Conservation (phyloP, 2,797 vertebrate species). For the Hemitrygon akajei region DNA sequence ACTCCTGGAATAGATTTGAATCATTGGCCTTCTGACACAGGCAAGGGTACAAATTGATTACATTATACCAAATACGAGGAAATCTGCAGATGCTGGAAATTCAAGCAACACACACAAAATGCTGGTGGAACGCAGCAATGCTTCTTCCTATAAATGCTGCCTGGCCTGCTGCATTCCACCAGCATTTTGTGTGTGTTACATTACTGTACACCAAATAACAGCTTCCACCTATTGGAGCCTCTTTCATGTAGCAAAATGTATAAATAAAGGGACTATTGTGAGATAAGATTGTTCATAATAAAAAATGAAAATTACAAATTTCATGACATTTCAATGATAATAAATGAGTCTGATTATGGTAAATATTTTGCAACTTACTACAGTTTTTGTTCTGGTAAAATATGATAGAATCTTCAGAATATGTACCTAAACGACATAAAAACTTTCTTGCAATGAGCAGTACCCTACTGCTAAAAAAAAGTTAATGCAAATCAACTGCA, state of each 20-base stretch:
- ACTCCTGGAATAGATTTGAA: neutral
- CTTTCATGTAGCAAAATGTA: neutral
- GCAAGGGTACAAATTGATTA: neutral
- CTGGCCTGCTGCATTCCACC: too few species aligned
- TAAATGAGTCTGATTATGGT: too few species aligned
- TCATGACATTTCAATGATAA: too few species aligned
- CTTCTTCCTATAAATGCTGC: too few species aligned
- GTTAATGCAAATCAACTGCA: neutral
- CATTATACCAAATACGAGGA: neutral
- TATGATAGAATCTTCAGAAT: neutral
- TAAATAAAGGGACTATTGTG: neutral
- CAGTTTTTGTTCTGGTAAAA: neutral
- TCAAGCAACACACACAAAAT: too few species aligned
- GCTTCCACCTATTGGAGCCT: neutral
- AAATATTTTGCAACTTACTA: neutral
- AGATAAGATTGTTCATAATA: neutral
- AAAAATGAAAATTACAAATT: too few species aligned
- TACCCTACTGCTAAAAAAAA: neutral
- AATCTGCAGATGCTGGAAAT: too few species aligned
- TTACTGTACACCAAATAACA: too few species aligned
- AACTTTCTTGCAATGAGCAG: neutral
- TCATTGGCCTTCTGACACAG: neutral
- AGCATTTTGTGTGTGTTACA: too few species aligned
- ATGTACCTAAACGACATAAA: neutral
- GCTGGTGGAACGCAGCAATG: too few species aligned